These are phyloP conservation scores for Marmota flaviventris DNA, from an alignment of 2,113 vertebrate genomes.

Conservation along the genomic window DNA sequence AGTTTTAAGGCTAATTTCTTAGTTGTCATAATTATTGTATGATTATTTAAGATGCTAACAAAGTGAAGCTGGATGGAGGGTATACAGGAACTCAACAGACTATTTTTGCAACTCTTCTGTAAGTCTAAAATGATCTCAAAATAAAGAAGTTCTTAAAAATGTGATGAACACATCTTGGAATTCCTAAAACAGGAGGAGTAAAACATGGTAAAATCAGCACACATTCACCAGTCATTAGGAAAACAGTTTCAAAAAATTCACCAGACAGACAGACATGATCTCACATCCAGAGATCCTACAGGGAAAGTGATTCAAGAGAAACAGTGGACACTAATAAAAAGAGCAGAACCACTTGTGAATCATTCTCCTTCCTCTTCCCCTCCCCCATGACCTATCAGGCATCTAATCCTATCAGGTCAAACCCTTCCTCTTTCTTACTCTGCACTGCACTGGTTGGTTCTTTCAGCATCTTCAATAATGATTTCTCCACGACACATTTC, in stretches of 20 bases:
- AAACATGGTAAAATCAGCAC: constrained; percentile 23
- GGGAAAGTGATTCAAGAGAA: constrained; percentile 63
- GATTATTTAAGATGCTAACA: not conserved
- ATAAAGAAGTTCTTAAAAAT: not conserved
- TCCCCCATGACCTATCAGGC: not conserved
- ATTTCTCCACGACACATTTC: not conserved
- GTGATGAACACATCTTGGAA: constrained; percentile 36
- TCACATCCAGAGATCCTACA: constrained; percentile 53
- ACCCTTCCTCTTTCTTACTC: not conserved
- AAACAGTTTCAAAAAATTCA: constrained; percentile 46
- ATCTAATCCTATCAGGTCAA: not conserved
- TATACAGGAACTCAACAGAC: not conserved
- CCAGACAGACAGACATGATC: constrained; percentile 67
- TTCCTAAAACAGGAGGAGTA: constrained; percentile 16
- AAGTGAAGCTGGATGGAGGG: not conserved
- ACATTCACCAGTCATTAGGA: not conserved
- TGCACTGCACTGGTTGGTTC: not conserved
- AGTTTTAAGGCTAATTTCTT: constrained; percentile 10
- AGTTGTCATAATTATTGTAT: not conserved
- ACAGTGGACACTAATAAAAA: not conserved
- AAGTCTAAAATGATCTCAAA: constrained; percentile 38
- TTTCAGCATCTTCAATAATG: constrained; percentile 16
- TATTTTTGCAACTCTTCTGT: not conserved
- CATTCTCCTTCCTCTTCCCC: constrained; percentile 29
- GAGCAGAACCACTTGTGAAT: constrained; percentile 31